Base-by-base conservation (phyloP, 2,888 invertebrate species). In the Spodoptera picta region DNA sequence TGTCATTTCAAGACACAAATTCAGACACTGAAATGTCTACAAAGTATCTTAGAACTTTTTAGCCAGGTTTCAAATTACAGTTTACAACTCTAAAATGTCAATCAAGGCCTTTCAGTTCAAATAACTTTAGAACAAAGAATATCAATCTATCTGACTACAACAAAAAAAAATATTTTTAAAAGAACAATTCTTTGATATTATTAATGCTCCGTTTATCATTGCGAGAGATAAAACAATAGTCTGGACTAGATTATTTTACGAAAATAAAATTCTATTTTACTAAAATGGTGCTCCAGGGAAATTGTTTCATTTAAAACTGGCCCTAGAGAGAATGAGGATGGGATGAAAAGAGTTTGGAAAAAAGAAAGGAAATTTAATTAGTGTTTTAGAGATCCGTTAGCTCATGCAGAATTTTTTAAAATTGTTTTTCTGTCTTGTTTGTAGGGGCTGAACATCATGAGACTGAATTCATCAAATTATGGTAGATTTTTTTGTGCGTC, bases 131-230 rank as follows among this genome's bases (percentile, higher is more conserved):
- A 14, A 43, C 12, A 24, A 44, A 55, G n/a, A 6, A 27, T 27
- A 27, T 27, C 14, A 14, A 1, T 14, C 27, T 27, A 4, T 27
- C 4, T 27, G 1, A 6, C 31, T 19, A 19, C 2, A 12, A 11
- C 14, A 14, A 31, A 41, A n/a, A 45, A 42, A 10, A 6, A 46
- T 19, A 7, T 14, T 12, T n/a, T 5, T 7, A 44, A 19, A 31
- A 19, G 19, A 41, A 31, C 23, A 11, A 43, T 23, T n/a, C 1
- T 31, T 27, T n/a, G 5, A 36, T 47, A 3, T 7, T 47, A 3
- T 7, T 27, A 44, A 60, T 10, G 6, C 43, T 47, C 27, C 12
- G n/a, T 67, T 53, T 41, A 42, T 60, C 44, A 73, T 47, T 50
- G 51, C 31, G 14, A 47, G 41, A 57, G 31, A 73, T 44, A 45